Conservation (phyloP, 2,797 vertebrate genomes). For the Cichlasoma orientale region DNA sequence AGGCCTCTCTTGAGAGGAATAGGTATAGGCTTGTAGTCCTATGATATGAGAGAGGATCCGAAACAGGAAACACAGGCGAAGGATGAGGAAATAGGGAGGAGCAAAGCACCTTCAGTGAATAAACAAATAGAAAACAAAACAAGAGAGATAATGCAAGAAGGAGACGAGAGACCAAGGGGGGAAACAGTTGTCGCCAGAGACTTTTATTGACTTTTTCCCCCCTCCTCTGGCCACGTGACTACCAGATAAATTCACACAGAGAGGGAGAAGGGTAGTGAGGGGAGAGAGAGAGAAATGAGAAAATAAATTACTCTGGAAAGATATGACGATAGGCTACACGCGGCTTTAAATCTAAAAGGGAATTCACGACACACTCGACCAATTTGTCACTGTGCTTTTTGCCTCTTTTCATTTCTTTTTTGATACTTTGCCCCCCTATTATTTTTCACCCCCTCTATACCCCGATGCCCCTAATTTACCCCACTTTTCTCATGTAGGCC, state of each 20-base stretch:
- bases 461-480: conserved; percentile 73
- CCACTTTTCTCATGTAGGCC: conserved; percentile 60
- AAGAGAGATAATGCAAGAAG: conserved; percentile 77
- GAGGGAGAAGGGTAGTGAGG: conserved; percentile 75
- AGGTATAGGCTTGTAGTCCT: conserved; percentile 66
- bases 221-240: conserved; percentile 80
- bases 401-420: conserved; percentile 81
- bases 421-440: conserved; percentile 72
- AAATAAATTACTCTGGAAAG: conserved; percentile 96
- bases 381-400: conserved; percentile 87
- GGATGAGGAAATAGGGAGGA: conserved; percentile 71
- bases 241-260: conserved; percentile 81
- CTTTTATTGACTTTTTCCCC: conserved; percentile 84
- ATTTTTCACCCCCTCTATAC: conserved; percentile 75
- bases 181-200: conserved; percentile 86
- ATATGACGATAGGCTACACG: conserved; percentile 88
- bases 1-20: conserved; percentile 68
- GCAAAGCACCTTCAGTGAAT: conserved; percentile 69
- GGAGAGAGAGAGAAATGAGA: conserved; percentile 92
- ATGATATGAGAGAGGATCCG: conserved; percentile 67
- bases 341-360: conserved; percentile 88
- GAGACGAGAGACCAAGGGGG: conserved; percentile 80
- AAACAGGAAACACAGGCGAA: conserved; percentile 68
- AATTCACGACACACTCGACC: conserved; percentile 84
- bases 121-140: conserved; percentile 80